Percentiles rank a stretch among this genome's conserved stretches.
Evolutionary conservation across 2,113 vertebrate genomes (phyloP).

Genomic region (Notarius quadriscutis): DNA sequence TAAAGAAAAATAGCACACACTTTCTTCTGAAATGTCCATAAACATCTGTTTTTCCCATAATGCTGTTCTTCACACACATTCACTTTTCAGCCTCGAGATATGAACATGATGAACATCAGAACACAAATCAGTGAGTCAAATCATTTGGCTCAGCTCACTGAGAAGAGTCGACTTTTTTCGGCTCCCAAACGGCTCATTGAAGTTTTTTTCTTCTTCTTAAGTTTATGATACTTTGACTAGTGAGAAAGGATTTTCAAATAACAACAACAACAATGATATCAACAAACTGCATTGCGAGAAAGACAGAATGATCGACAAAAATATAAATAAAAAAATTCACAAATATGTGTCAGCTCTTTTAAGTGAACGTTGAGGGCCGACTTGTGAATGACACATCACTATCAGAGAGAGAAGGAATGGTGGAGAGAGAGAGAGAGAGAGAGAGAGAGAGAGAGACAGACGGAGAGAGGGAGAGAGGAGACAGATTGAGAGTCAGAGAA

Average conservation of each 20-base stretch:
- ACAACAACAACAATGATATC: neutral
- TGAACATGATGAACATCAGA: no score
- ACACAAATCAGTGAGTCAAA: neutral
- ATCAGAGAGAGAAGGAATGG: neutral
- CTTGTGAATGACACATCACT: neutral
- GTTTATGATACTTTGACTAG: neutral
- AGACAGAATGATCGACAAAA: neutral
- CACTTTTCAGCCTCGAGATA: neutral
- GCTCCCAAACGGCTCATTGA: neutral
- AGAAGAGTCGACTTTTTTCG: neutral
- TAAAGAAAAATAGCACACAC: conserved; percentile 7
- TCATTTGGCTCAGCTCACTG: neutral
- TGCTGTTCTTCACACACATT: neutral
- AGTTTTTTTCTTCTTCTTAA: neutral
- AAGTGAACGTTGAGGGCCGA: neutral
- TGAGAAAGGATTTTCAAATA: neutral
- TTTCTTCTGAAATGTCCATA: neutral
- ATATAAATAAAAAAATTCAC: neutral
- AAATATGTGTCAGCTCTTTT: neutral
- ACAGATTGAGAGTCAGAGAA: neutral
- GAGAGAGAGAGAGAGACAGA: neutral
- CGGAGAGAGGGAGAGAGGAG: neutral
- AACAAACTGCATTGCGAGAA: neutral
- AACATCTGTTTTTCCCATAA: neutral
- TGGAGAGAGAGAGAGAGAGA: neutral